phyloP scores from a whole-genome alignment of 2,113 vertebrate genomes.

The Mellivora capensis region DNA sequence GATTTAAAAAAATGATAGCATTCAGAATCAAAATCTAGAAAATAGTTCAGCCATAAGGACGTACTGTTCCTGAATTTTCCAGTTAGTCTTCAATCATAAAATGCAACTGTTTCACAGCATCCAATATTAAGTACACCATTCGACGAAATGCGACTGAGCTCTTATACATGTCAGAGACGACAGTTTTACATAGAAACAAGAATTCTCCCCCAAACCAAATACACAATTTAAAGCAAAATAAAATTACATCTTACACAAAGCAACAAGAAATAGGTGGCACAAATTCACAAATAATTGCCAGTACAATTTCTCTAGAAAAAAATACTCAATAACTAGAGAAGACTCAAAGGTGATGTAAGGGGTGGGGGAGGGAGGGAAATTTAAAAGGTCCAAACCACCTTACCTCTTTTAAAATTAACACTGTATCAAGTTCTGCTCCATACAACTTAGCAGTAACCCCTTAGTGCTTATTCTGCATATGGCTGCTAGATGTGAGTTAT shows the following conservation, averaged over 20 bases:
- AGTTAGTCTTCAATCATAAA: not conserved
- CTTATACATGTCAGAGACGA: not conserved
- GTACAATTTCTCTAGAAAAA: not conserved
- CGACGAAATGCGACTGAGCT: not conserved
- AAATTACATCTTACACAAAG: not conserved
- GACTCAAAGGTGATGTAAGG: not conserved
- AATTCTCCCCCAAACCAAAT: not conserved
- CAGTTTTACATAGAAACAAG: not conserved
- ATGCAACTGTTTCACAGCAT: not conserved
- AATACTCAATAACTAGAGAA: not conserved
- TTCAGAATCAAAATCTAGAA: slow-evolving; percentile 28
- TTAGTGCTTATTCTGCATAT: not conserved
- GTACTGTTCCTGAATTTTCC: not conserved
- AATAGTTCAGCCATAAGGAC: not conserved
- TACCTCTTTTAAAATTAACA: not conserved
- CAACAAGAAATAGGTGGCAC: not conserved
- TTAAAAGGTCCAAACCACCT: not conserved
- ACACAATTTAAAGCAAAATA: not conserved
- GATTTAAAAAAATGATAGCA: not conserved
- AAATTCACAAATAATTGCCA: not conserved
- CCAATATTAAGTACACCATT: not conserved
- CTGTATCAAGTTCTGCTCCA: not conserved
- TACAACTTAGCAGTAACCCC: not conserved
- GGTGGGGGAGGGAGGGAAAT: too few species aligned
- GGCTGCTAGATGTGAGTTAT: not conserved